Conservation (phyloP, 2,113 vertebrate species). For the Oryzias melastigma region DNA sequence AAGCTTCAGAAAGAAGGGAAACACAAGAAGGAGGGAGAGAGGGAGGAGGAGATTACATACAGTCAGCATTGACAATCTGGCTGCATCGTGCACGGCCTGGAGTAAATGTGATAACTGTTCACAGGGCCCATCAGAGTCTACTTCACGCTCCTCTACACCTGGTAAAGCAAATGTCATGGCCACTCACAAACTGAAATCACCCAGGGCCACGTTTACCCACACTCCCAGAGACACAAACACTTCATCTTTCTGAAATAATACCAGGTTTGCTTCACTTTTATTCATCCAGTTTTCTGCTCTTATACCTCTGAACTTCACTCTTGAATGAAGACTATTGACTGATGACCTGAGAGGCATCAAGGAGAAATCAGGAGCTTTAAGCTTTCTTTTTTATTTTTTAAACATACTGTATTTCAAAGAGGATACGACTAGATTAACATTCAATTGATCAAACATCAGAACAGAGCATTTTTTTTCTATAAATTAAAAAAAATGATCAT, state of each 20-base stretch:
- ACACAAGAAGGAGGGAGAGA: slow-evolving; percentile 13
- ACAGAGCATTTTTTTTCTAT: no score
- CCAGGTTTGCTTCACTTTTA: slow-evolving; percentile 22
- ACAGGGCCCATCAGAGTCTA: slow-evolving; percentile 57
- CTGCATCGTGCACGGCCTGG: slow-evolving; percentile 41
- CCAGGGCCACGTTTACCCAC: slow-evolving; percentile 39
- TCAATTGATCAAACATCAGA: no score
- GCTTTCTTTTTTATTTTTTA: no score
- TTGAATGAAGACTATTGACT: slow-evolving; percentile 19
- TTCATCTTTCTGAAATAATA: slow-evolving; percentile 22
- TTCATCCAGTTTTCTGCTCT: slow-evolving; percentile 16
- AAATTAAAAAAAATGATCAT: no score
- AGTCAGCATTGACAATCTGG: slow-evolving; percentile 46
- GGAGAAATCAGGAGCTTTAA: no score
- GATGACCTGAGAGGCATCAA: background rate
- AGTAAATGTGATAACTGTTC: slow-evolving; percentile 67
- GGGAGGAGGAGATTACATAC: slow-evolving; percentile 38
- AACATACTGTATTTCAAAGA: no score
- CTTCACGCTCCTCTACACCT: slow-evolving; percentile 59
- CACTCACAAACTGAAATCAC: slow-evolving; percentile 54
- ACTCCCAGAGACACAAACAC: slow-evolving; percentile 23
- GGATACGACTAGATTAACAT: no score
- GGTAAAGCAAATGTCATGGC: slow-evolving; percentile 63
- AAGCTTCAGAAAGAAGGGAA: slow-evolving; percentile 16
- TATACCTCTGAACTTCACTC: background rate